Conservation (phyloP, 1,140 invertebrate species). For the Frieseomelitta varia region DNA sequence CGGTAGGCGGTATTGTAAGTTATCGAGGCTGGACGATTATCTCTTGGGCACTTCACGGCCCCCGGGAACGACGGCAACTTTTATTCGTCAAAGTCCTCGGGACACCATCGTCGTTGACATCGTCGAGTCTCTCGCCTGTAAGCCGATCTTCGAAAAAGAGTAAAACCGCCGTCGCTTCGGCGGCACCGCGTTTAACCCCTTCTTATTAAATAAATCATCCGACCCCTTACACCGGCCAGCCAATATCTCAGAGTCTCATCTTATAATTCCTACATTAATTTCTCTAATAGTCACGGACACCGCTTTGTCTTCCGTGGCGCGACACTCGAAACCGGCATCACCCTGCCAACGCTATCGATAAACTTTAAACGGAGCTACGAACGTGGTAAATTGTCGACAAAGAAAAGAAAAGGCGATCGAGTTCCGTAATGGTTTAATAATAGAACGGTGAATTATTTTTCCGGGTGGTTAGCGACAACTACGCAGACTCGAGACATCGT, state of each 20-base stretch:
- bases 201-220: conserved; percentile 68
- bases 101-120: conserved; percentile 62
- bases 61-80: conserved; percentile 28
- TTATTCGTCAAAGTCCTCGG: conserved; percentile 59
- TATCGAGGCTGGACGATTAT: conserved; percentile 70
- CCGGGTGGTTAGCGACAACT: neutral
- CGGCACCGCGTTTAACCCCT: conserved; percentile 52
- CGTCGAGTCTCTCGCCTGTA: conserved; percentile 51
- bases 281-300: conserved; percentile 56
- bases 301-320: conserved; percentile 35
- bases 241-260: conserved; percentile 53
- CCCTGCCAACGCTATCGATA: neutral
- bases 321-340: conserved; percentile 41
- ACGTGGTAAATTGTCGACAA: conserved; percentile 10
- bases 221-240: conserved; percentile 44
- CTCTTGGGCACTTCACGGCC: conserved; percentile 7
- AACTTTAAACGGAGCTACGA: neutral
- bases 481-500: conserved; percentile 19
- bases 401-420: too few relatives aligned
- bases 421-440: conserved; percentile 15
- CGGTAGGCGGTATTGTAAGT: conserved; percentile 61
- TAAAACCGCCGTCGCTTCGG: neutral
- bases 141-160: conserved; percentile 58
- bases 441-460: neutral
- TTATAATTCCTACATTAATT: conserved; percentile 68